phyloP scores from a whole-genome alignment of 2,797 vertebrate genomes.

The Margarornis squamiger region DNA sequence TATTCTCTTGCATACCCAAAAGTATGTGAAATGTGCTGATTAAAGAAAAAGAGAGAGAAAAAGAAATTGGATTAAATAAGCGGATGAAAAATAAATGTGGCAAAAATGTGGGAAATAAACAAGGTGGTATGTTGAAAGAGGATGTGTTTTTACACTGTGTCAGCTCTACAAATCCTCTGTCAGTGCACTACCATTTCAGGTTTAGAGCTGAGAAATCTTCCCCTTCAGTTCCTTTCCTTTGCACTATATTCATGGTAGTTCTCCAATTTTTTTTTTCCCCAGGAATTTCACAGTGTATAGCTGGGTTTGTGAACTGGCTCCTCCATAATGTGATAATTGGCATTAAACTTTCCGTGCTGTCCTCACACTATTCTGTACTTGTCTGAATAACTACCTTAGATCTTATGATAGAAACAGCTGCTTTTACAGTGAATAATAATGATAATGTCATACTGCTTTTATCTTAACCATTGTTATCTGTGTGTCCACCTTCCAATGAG shows the following conservation, averaged over 20 bases:
- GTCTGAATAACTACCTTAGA: background rate
- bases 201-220: background rate
- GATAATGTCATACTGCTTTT: background rate
- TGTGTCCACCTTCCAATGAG: background rate
- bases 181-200: background rate
- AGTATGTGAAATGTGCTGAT: background rate
- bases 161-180: background rate
- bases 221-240: background rate
- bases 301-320: background rate
- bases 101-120: background rate
- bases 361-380: background rate
- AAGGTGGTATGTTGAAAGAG: background rate
- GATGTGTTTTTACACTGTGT: background rate
- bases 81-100: background rate
- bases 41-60: background rate
- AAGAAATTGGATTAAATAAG: background rate
- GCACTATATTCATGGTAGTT: background rate
- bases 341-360: background rate
- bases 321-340: background rate
- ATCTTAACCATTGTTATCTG: background rate
- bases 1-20: background rate
- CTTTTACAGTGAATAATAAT: background rate
- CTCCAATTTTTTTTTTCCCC: background rate
- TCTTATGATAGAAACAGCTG: background rate
- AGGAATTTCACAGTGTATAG: background rate